Evolutionary conservation across 1,140 invertebrate species (phyloP), one percentile per base, ranked within the genome.

Genomic region (Latrodectus geometricus): DNA sequence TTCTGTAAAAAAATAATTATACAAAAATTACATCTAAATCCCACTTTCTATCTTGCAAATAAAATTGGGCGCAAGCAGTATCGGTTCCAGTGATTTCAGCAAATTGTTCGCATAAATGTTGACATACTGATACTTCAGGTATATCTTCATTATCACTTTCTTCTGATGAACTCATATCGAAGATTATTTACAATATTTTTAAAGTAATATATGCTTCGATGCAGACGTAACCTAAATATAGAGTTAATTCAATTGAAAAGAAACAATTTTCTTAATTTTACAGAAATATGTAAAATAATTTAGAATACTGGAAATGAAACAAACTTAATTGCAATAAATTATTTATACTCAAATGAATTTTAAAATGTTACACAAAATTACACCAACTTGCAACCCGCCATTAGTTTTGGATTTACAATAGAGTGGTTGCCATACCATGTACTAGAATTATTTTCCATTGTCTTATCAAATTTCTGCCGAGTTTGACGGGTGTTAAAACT

Each of bases 1-100:
- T 35, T 35, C 5, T 3, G 5, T 35, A 35, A 35, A 35, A 35
- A 23, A 83, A 86, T n/a, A 72, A 75, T n/a, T n/a, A n/a, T n/a
- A n/a, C n/a, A n/a, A n/a, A 70, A 52, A 15, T 50, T 86, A 92
- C 92, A 89, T 92, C 90, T 15, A 93, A 86, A 88, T 93, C 88
- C 93, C 93, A 93, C 5, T 92, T 89, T 78, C 91, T 89, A 86
- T 93, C 92, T 89, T 93, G 93, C 3, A 93, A 89, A 90, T 91
- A 93, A 88, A 93, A 93, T 90, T 93, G 93, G 14, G 93, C 93
- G 75, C 92, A 90, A 4, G 93, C 93, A 75, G 90, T 90, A 88
- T 93, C 92, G 17, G 93, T 93, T 14, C 90, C 90, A 8, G 93
- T 93, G 9, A 93, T 90, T 83, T 90, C 90, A 12, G 92, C 92